phyloP scores from a whole-genome alignment of 1,140 invertebrate genomes.

The Pantala flavescens region DNA sequence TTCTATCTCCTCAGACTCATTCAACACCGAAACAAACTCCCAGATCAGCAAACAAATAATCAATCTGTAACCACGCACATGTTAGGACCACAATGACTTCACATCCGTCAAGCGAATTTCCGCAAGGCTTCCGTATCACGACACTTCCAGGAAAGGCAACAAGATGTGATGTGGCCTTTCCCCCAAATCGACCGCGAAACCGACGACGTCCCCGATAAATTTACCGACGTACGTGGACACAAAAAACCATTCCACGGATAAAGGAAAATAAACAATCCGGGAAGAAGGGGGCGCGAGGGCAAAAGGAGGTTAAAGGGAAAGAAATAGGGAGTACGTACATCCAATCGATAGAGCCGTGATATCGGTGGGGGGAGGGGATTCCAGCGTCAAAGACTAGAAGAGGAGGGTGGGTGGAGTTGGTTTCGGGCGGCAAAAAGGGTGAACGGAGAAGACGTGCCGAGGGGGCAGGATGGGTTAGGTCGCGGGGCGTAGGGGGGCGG shows the following conservation, averaged over 20 bases:
- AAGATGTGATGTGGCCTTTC: no score
- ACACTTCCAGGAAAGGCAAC: no score
- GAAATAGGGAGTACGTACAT: not conserved
- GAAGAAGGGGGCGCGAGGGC: not conserved
- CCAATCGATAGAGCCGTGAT: constrained; percentile 1
- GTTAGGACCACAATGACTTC: no score
- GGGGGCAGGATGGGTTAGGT: not conserved
- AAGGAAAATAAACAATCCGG: not conserved
- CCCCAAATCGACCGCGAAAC: no score
- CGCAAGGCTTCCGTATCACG: no score
- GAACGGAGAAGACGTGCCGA: not conserved
- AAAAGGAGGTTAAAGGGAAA: not conserved
- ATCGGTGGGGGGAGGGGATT: not conserved
- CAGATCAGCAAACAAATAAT: no score
- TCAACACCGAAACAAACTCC: no score
- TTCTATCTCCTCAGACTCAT: no score
- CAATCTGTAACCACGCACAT: no score
- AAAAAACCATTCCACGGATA: not conserved
- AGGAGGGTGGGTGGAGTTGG: not conserved
- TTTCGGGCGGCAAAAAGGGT: constrained; percentile 1
- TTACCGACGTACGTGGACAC: no score
- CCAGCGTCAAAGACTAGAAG: not conserved
- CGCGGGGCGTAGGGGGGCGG: not conserved
- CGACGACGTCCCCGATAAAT: no score
- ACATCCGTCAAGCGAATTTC: no score